These are phyloP conservation scores for Gobiocypris rarus DNA, from an alignment of 2,113 vertebrate genomes.

Conservation along the genomic window DNA sequence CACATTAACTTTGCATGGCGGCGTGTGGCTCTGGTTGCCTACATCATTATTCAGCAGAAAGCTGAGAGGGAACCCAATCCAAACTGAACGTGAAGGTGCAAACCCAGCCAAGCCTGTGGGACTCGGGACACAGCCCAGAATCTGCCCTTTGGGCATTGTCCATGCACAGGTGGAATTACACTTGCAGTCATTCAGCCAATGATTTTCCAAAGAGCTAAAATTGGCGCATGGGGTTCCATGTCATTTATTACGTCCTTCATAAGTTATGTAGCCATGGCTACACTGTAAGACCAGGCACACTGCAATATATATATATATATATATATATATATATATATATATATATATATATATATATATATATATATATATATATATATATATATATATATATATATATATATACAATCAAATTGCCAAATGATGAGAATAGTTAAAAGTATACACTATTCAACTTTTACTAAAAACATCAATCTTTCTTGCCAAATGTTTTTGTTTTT, in stretches of 20 bases:
- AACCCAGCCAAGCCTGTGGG: conserved; percentile 65
- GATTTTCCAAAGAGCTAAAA: conserved; percentile 64
- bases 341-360: too few relatives aligned
- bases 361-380: too few relatives aligned
- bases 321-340: too few relatives aligned
- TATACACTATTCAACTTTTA: too few relatives aligned
- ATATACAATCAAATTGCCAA: neutral
- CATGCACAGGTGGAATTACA: conserved; percentile 76
- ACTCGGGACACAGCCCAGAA: conserved; percentile 59
- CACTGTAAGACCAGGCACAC: neutral
- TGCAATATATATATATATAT: too few relatives aligned
- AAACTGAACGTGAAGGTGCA: conserved; percentile 56
- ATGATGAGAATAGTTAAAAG: too few relatives aligned
- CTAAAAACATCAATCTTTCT: too few relatives aligned
- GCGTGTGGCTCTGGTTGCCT: conserved; percentile 71
- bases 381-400: too few relatives aligned
- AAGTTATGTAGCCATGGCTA: conserved; percentile 32
- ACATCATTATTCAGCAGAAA: conserved; percentile 75
- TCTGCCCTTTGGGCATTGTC: conserved; percentile 71
- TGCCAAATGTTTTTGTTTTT: too few relatives aligned
- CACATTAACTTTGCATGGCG: conserved; percentile 67
- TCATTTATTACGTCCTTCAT: conserved; percentile 41
- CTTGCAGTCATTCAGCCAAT: conserved; percentile 61
- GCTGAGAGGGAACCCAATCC: conserved; percentile 76
- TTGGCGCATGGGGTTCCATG: conserved; percentile 54